Conservation (phyloP, 2,113 vertebrate species). For the Lamprologus speciosus region DNA sequence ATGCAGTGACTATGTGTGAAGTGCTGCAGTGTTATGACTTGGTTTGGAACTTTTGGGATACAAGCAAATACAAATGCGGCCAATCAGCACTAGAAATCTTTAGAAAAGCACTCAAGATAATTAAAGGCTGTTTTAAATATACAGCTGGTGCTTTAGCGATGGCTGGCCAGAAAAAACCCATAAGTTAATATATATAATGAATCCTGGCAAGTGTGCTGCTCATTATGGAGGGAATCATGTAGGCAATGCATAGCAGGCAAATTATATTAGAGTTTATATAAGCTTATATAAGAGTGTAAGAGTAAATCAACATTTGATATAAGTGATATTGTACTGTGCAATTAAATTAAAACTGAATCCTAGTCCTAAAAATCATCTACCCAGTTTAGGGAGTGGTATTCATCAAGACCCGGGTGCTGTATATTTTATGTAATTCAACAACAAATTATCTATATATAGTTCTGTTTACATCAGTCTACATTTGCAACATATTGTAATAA, state of each 20-base stretch:
- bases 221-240: neutral
- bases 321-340: neutral
- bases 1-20: neutral
- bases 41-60: neutral
- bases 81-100: neutral
- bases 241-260: neutral
- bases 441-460: neutral
- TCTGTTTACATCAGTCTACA: neutral
- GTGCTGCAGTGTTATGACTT: neutral
- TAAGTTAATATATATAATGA: neutral
- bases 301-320: neutral
- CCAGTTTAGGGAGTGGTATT: neutral
- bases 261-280: neutral
- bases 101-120: constrained; percentile 8
- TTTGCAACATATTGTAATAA: neutral
- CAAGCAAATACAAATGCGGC: neutral
- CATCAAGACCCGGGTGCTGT: neutral
- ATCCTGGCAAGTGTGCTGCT: neutral
- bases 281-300: neutral
- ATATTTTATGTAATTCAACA: neutral
- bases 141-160: neutral
- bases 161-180: neutral
- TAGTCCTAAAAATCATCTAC: neutral
- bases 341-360: neutral
- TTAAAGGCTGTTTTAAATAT: neutral